Base-by-base conservation (phyloP, 2,113 vertebrate species). In the Psilopsiagon aymara region DNA sequence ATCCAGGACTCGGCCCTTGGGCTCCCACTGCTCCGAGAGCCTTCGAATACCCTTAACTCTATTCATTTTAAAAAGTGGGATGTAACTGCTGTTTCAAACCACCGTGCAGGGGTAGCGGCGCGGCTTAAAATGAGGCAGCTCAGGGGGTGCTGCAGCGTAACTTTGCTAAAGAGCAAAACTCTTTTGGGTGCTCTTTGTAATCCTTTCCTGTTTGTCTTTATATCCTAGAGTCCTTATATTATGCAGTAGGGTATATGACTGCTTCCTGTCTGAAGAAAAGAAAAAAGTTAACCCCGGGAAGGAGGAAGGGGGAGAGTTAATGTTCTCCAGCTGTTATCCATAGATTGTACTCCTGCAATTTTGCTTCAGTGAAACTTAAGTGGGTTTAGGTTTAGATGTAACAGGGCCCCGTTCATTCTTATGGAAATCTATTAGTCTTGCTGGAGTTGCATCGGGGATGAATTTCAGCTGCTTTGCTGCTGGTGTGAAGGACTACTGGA, bases 321-420 rank as follows among this genome's bases (percentile, higher is more conserved):
- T 98, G 98, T 95, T 97, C 98, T 98, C 98, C 98, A 98, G 98
- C 98, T 98, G 98, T 98, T 98, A 81, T 88, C 90, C 96, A 49
- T 95, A 97, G 98, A 96, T 97, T 94, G 95, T 97, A 96, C 95
- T 97, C 97, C 97, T 98, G 98, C 97, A 86, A 96, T 97, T 98
- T 97, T 96, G 78, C 96, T 98, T 96, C 93, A 73, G 94, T 82
- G 93, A 94, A 93, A 92, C 94, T 97, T 95, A 86, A 95, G 96
- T 77, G 95, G 93, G 93, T 95, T 98, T 93, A 86, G 95, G 80
- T 97, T 97, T 95, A 97, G 97, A 97, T 96, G 88, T 66, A 79
- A 75, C 90, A 75, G 82, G 82, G 55, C 47, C 37, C 60, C 80
- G 70, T 92, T 96, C 70, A 51, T 73, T 84, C 85, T 69, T 70